Percentiles rank a stretch among this genome's conserved stretches.
Evolutionary conservation across 64 coral and sea anemone species (phyloP).

Genomic region (Stichodactyla helianthus): DNA sequence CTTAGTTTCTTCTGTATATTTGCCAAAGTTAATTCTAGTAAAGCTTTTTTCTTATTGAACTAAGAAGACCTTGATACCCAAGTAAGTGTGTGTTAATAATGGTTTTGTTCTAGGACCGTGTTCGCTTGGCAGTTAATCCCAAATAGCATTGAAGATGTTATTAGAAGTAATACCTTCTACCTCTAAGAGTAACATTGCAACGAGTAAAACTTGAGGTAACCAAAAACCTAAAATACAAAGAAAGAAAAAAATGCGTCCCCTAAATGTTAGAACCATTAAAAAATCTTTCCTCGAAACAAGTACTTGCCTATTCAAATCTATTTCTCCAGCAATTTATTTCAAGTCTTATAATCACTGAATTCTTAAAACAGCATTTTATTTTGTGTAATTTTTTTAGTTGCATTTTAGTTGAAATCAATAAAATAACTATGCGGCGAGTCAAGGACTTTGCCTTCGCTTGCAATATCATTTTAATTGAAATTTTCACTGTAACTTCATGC

Average conservation of each 20-base stretch:
- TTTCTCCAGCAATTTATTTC: neutral
- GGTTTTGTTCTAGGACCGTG: conserved; percentile 83
- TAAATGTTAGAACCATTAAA: neutral
- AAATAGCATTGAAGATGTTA: conserved; percentile 73
- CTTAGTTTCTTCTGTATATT: conserved; percentile 46
- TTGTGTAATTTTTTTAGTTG: neutral
- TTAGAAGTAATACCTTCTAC: conserved; percentile 58
- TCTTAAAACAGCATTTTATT: neutral
- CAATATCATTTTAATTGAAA: neutral
- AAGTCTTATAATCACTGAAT: neutral
- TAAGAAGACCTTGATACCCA: conserved; percentile 85
- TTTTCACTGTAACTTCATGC: neutral
- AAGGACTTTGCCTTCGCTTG: neutral
- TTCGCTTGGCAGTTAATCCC: conserved; percentile 85
- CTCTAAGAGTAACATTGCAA: neutral
- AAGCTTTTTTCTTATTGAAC: conserved; percentile 78
- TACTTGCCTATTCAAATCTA: neutral
- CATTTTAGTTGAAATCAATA: neutral
- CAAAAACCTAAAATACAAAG: neutral
- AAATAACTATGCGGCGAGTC: neutral
- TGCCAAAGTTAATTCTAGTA: conserved; percentile 72
- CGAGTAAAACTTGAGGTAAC: neutral
- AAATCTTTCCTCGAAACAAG: neutral
- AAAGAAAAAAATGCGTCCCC: neutral
- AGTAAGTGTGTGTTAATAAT: conserved; percentile 89